phyloP scores from a whole-genome alignment of 2,888 invertebrate genomes.

The Eilema depressum region DNA sequence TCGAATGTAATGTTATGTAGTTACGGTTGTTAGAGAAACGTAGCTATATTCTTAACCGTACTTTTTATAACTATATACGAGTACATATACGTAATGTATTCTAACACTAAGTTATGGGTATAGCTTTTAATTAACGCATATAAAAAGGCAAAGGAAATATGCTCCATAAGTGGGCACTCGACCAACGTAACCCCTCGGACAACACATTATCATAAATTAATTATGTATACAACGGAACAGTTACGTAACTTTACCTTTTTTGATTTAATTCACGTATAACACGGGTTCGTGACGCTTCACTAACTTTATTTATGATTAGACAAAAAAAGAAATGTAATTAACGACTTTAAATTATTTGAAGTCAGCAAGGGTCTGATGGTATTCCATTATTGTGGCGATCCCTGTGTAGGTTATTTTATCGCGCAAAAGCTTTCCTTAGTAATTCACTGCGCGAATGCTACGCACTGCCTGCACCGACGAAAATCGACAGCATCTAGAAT shows the following conservation, averaged over 20 bases:
- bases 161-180: slow-evolving; percentile 61
- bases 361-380: not conserved
- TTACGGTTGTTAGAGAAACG: not conserved
- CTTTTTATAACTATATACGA: not conserved
- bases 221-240: slow-evolving; percentile 67
- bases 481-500: no score
- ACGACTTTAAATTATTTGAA: not conserved
- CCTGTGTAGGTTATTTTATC: no score
- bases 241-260: slow-evolving; percentile 61
- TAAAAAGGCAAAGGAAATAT: slow-evolving; percentile 47
- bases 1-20: not conserved
- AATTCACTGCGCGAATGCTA: no score
- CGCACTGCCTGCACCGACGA: no score
- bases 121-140: slow-evolving; percentile 30
- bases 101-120: not conserved
- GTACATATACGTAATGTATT: not conserved
- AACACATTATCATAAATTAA: slow-evolving; percentile 71
- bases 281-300: slow-evolving; percentile 27
- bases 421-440: no score
- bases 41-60: not conserved
- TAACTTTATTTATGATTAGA: slow-evolving; percentile 19
- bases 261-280: slow-evolving; percentile 50
- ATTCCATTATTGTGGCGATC: no score
- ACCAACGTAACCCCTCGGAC: slow-evolving; percentile 57
- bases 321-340: slow-evolving; percentile 1